phyloP scores from a whole-genome alignment of 2,797 vertebrate genomes.

The Euthynnus affinis region DNA sequence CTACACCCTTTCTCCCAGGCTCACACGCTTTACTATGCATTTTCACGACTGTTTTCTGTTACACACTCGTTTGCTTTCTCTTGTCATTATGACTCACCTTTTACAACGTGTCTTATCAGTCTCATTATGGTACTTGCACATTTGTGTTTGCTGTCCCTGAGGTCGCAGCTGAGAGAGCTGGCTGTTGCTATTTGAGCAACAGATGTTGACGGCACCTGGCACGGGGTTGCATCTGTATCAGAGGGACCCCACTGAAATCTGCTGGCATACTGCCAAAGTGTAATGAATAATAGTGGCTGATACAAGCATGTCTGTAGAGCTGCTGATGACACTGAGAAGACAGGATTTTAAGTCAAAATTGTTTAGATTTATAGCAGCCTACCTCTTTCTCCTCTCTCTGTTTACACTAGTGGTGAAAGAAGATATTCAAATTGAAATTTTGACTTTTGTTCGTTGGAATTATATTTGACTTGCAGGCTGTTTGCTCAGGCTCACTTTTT shows the following conservation, averaged over 20 bases:
- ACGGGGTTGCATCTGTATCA: slow-evolving; percentile 37
- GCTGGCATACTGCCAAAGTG: slow-evolving; percentile 22
- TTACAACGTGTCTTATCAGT: slow-evolving; percentile 52
- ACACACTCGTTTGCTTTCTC: slow-evolving; percentile 35
- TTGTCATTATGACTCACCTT: slow-evolving; percentile 49
- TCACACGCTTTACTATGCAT: slow-evolving; percentile 1
- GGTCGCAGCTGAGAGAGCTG: slow-evolving; percentile 60
- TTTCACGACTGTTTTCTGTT: slow-evolving; percentile 19
- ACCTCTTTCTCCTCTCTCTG: no score
- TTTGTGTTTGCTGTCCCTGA: slow-evolving; percentile 54
- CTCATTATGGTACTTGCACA: slow-evolving; percentile 47
- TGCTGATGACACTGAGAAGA: slow-evolving; percentile 13
- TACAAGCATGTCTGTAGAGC: slow-evolving; percentile 13
- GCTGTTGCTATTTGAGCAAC: slow-evolving; percentile 69
- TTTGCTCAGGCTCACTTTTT: not conserved
- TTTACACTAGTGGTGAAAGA: not conserved
- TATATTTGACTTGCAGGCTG: not conserved
- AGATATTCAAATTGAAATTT: not conserved
- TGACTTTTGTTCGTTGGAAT: not conserved
- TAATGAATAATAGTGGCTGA: slow-evolving; percentile 36
- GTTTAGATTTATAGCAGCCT: not conserved
- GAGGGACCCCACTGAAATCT: slow-evolving; percentile 42
- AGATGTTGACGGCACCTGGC: slow-evolving; percentile 65
- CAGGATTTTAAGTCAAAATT: slow-evolving; percentile 10
- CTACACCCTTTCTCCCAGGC: slow-evolving; percentile 18